A percentile compares a stretch with the other conserved stretches of the same genome.
These are phyloP conservation scores for Conus ventricosus DNA, from an alignment of 1,140 invertebrate genomes.

Conservation along the genomic window DNA sequence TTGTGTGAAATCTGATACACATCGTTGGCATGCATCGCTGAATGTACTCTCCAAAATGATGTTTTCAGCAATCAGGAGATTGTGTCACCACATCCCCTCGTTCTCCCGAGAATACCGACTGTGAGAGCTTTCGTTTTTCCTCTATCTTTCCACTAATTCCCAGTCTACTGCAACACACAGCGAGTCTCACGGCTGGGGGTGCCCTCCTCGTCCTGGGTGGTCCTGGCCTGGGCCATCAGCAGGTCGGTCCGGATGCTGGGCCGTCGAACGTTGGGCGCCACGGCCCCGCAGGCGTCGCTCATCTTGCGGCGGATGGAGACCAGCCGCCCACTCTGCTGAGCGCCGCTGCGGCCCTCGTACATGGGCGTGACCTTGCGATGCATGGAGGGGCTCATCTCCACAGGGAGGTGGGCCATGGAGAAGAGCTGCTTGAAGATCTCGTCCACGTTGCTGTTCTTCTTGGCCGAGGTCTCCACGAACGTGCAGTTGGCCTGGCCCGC, in stretches of 20 bases:
- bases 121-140: too few relatives aligned
- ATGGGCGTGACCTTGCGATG: constrained; percentile 78
- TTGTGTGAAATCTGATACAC: too few relatives aligned
- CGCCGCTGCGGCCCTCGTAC: constrained; percentile 55
- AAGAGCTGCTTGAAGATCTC: constrained; percentile 89
- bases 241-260: constrained; percentile 90
- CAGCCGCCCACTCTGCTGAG: constrained; percentile 73
- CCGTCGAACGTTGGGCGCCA: constrained; percentile 87
- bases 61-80: too few relatives aligned
- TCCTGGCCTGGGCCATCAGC: constrained; percentile 84
- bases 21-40: too few relatives aligned
- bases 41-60: too few relatives aligned
- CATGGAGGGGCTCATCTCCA: constrained; percentile 92
- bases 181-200: background rate
- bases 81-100: too few relatives aligned
- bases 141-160: too few relatives aligned
- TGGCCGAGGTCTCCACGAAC: constrained; percentile 89
- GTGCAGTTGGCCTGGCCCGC: constrained; percentile 78
- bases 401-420: constrained; percentile 85
- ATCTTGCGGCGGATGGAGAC: constrained; percentile 86
- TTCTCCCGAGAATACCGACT: too few relatives aligned
- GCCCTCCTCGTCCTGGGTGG: constrained; percentile 30
- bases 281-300: constrained; percentile 89
- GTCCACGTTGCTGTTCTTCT: constrained; percentile 85
- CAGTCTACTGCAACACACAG: constrained; percentile 6